phyloP scores from a whole-genome alignment of 2,113 vertebrate genomes.

The Oryzias celebensis region DNA sequence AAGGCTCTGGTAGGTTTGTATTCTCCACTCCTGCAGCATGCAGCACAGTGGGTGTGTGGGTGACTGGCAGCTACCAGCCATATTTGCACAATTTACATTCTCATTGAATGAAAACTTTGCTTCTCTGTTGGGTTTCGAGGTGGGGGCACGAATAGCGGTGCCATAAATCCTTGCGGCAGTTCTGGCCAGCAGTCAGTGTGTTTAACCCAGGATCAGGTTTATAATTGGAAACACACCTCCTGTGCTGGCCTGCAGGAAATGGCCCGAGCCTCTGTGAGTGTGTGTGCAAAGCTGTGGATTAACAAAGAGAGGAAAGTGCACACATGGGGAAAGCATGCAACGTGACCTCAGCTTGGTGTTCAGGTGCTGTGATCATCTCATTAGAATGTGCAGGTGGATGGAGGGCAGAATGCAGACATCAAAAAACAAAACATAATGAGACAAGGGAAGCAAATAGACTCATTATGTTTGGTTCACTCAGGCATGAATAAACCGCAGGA shows the following conservation, averaged over 20 bases:
- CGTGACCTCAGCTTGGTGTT: constrained; percentile 57
- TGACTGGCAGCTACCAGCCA: constrained; percentile 31
- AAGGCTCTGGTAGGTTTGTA: constrained; percentile 7
- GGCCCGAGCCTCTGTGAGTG: constrained; percentile 38
- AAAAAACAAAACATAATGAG: constrained; percentile 31
- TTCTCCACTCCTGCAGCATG: constrained; percentile 15
- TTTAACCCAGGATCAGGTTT: constrained; percentile 53
- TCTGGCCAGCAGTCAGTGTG: constrained; percentile 49
- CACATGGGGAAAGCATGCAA: constrained; percentile 64
- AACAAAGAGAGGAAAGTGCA: constrained; percentile 79
- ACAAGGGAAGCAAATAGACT: constrained; percentile 27
- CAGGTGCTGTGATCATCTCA: constrained; percentile 48
- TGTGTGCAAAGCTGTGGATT: constrained; percentile 29
- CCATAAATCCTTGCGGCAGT: constrained; percentile 57
- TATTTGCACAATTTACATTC: constrained; percentile 41
- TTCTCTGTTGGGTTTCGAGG: constrained; percentile 32
- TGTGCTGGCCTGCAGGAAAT: constrained; percentile 66
- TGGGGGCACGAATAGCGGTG: constrained; percentile 16
- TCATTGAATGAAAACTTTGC: constrained; percentile 23
- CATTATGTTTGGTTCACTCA: constrained; percentile 26
- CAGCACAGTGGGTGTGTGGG: constrained; percentile 15
- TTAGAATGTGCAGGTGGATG: constrained; percentile 74
- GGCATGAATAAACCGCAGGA: constrained; percentile 21
- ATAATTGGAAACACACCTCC: constrained; percentile 78
- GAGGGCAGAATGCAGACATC: constrained; percentile 38